Evolutionary conservation across 2,888 invertebrate genomes (phyloP).

Genomic region (Drosophila nr. perissopoda): DNA sequence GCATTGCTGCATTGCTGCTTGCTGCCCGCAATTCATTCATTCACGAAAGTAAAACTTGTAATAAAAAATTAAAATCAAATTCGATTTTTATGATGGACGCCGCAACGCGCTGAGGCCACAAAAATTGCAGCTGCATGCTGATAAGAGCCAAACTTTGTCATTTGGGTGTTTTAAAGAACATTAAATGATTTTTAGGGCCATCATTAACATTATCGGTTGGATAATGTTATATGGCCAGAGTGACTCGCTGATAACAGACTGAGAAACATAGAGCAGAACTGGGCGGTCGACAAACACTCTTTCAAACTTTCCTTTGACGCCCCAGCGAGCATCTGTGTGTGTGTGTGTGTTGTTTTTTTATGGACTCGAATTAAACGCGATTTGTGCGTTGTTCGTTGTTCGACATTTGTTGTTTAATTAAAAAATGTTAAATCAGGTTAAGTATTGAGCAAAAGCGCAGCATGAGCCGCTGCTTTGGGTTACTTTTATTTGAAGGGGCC

Average conservation of each 20-base stretch:
- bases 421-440: slow-evolving; percentile 71
- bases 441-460: slow-evolving; percentile 71
- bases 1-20: background rate
- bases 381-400: slow-evolving; percentile 45
- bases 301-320: slow-evolving; percentile 62
- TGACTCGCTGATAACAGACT: slow-evolving; percentile 33
- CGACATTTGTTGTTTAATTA: slow-evolving; percentile 67
- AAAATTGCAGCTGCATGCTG: slow-evolving; percentile 59
- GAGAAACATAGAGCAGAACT: slow-evolving; percentile 8
- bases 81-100: slow-evolving; percentile 59
- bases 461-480: slow-evolving; percentile 39
- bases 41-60: slow-evolving; percentile 71
- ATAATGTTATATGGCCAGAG: slow-evolving; percentile 10
- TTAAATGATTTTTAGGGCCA: slow-evolving; percentile 65
- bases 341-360: slow-evolving; percentile 47
- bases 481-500: slow-evolving; percentile 31
- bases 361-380: slow-evolving; percentile 66
- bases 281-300: slow-evolving; percentile 37
- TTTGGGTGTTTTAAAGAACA: slow-evolving; percentile 48
- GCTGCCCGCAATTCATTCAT: slow-evolving; percentile 37
- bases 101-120: slow-evolving; percentile 45
- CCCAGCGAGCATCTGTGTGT: slow-evolving; percentile 40
- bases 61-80: slow-evolving; percentile 72
- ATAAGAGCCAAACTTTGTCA: slow-evolving; percentile 47
- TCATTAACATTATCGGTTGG: slow-evolving; percentile 74